Evolutionary conservation across 2,113 vertebrate genomes (phyloP).

Genomic region (Microtus pennsylvanicus): DNA sequence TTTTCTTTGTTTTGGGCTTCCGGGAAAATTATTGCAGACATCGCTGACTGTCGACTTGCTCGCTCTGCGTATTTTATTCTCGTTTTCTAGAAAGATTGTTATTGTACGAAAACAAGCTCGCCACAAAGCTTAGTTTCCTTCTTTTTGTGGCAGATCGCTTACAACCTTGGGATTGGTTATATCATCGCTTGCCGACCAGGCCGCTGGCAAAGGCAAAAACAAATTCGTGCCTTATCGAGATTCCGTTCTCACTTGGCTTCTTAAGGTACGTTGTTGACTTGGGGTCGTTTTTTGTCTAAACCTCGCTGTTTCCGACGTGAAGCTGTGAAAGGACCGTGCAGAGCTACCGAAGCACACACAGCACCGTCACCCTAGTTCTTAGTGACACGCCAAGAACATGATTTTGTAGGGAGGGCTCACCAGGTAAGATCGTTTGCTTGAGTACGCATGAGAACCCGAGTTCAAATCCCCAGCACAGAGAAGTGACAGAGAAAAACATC

Average conservation of each 20-base stretch:
- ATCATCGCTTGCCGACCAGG: slow-evolving; percentile 98
- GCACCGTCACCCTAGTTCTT: background rate
- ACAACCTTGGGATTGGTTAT: slow-evolving; percentile 98
- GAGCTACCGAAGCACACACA: background rate
- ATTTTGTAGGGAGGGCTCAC: background rate
- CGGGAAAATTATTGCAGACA: background rate
- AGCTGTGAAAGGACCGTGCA: background rate
- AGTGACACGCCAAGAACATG: background rate
- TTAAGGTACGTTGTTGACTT: slow-evolving; percentile 91
- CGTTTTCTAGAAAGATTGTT: slow-evolving; percentile 10
- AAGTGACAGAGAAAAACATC: background rate
- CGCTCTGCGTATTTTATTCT: slow-evolving; percentile 19
- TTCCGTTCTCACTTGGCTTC: slow-evolving; percentile 98
- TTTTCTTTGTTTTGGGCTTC: slow-evolving; percentile 39
- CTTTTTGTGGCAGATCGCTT: slow-evolving; percentile 90
- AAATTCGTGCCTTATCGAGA: slow-evolving; percentile 99
- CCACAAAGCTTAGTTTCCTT: slow-evolving; percentile 24
- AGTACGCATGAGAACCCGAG: background rate
- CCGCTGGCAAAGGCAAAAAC: slow-evolving; percentile 95
- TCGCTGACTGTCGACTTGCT: background rate
- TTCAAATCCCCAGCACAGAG: background rate
- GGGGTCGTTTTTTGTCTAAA: background rate
- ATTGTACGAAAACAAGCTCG: slow-evolving; percentile 8
- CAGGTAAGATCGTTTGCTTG: background rate
- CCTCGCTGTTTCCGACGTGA: background rate